phyloP scores from a whole-genome alignment of 2,797 vertebrate species.

The Lindbergichthys nudifrons region DNA sequence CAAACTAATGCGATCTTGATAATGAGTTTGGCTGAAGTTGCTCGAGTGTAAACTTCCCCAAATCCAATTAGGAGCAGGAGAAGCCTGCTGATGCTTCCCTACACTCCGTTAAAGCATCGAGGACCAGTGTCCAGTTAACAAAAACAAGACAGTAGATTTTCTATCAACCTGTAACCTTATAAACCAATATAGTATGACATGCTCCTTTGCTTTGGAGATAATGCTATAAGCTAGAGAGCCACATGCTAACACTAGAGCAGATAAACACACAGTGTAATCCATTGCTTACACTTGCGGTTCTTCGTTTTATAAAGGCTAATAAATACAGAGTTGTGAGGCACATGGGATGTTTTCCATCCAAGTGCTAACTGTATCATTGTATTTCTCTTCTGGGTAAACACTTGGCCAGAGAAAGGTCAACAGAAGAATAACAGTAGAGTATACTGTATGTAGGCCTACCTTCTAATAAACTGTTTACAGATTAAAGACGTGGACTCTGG shows the following conservation, averaged over 20 bases:
- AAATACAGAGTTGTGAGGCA: not conserved
- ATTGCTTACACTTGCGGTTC: not conserved
- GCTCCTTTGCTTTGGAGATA: not conserved
- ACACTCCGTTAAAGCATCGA: conserved; percentile 1
- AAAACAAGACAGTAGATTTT: not conserved
- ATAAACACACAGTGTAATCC: not conserved
- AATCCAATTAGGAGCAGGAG: conserved; percentile 14
- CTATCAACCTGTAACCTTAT: not conserved
- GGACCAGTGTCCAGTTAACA: not conserved
- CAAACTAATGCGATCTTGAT: conserved; percentile 1
- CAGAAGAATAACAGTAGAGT: not conserved
- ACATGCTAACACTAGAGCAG: not conserved
- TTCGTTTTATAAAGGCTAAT: not conserved
- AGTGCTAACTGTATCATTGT: not conserved
- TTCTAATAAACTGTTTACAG: conserved; percentile 7
- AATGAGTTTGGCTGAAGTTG: conserved; percentile 2
- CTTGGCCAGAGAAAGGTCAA: conserved; percentile 19
- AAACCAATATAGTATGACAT: not conserved
- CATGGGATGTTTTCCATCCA: not conserved
- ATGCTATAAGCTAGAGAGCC: not conserved
- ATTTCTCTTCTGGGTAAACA: conserved; percentile 9
- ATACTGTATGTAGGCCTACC: not conserved
- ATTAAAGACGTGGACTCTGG: conserved; percentile 11
- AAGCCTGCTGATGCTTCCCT: not conserved
- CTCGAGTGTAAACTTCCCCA: not conserved